Evolutionary conservation across 2,888 invertebrate genomes (phyloP).

Genomic region (Epirrhoe tristata): DNA sequence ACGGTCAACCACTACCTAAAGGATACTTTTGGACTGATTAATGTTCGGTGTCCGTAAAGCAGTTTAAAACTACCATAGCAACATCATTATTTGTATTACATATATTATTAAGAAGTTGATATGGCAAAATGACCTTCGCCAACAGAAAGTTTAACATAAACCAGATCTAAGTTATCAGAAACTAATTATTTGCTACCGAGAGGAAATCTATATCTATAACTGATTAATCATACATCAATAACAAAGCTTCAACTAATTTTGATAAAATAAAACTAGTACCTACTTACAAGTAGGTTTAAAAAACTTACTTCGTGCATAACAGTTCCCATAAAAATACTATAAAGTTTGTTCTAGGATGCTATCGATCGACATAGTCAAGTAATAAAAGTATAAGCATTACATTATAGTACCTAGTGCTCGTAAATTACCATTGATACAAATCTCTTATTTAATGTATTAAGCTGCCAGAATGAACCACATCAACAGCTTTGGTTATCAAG

Average conservation of each 20-base stretch:
- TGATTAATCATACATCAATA: neutral
- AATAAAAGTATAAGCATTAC: too few relatives aligned
- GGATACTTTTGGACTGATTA: neutral
- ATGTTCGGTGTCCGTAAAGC: neutral
- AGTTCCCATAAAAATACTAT: neutral
- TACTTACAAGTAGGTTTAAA: neutral
- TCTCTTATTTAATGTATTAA: neutral
- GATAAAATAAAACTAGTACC: neutral
- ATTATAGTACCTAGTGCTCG: neutral
- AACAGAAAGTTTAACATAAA: neutral
- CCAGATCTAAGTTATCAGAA: neutral
- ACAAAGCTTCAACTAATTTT: neutral
- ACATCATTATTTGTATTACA: neutral
- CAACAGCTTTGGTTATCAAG: slow-evolving; percentile 13
- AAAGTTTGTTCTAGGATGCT: neutral
- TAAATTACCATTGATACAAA: slow-evolving; percentile 4
- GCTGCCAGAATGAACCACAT: slow-evolving; percentile 19
- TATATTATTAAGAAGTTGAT: neutral
- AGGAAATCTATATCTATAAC: too few relatives aligned
- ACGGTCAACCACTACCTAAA: neutral
- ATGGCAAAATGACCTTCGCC: neutral
- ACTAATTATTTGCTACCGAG: neutral
- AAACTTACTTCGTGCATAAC: neutral
- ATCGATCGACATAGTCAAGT: neutral
- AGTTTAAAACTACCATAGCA: neutral